Base-by-base conservation (phyloP, 35 echinoderm and acorn worm genomes). In the Ophiothrix spiculata region DNA sequence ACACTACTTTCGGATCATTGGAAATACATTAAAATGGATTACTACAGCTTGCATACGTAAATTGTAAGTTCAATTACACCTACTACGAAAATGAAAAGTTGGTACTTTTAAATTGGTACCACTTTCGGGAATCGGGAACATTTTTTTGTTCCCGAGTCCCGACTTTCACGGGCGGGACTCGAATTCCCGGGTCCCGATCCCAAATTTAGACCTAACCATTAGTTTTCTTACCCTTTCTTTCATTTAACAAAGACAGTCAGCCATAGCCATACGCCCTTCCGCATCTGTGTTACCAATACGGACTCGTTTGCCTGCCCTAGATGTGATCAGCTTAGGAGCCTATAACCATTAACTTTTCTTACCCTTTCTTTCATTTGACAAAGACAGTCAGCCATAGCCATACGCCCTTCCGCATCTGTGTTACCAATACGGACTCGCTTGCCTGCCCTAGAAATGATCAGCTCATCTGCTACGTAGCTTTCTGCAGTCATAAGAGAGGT, bases 251-350 rank as follows among this genome's bases (percentile, higher is more conserved):
- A 99, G 92, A 37, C 85, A 80, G 75, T 99, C 96, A 75, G 87
- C 89, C 96, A 99, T 99, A 0, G 96, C 96, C 96, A 99, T 99
- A 28, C 91, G 86, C 8, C 95, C 96, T 35, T 99, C 96, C 76
- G 96, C 96, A 78, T 99, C 96, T 19, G 96, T 99, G 92, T 99
- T 99, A 38, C 96, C 96, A 54, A 99, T 79, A 39, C 96, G 85
- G n/a, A 99, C 75, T 39, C 96, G 82, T 37, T 79, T 88, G 32
- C 89, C 88, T 77, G 96, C 91, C 56, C 96, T 84, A 4, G 96
- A 93, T 39, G 96, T 94, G 2, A 99, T 94, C 41, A 99, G 91
- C 86, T 99, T 89, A 80, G 94, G n/a, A n/a, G n/a, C n/a, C n/a
- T n/a, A n/a, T n/a, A n/a, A n/a, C n/a, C n/a, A n/a, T n/a, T n/a